Evolutionary conservation across 2,113 vertebrate species (phyloP).

Genomic region (Lucifuga dentata): DNA sequence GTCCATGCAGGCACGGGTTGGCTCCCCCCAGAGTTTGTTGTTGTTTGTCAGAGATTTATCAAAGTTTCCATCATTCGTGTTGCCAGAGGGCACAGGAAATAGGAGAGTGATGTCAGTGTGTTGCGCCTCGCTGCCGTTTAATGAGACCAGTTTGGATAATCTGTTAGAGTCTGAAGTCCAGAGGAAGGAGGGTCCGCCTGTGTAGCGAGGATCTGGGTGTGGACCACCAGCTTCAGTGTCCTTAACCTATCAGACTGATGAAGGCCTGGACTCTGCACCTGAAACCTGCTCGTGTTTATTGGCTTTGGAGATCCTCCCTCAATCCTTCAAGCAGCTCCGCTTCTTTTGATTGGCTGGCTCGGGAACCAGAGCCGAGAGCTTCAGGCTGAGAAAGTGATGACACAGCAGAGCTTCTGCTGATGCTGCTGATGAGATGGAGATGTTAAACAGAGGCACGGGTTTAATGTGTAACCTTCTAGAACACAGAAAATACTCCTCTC

Average conservation of each 20-base stretch:
- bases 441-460: conserved; percentile 21
- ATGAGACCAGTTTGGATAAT: conserved; percentile 23
- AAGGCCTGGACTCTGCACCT: conserved; percentile 61
- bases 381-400: conserved; percentile 66
- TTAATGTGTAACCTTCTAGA: too few relatives aligned
- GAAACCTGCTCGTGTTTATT: conserved; percentile 64
- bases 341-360: conserved; percentile 56
- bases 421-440: conserved; percentile 24
- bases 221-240: conserved; percentile 46
- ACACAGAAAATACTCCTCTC: too few relatives aligned
- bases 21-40: conserved; percentile 17
- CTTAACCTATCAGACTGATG: conserved; percentile 64
- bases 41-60: conserved; percentile 47
- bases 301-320: conserved; percentile 66
- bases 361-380: conserved; percentile 57
- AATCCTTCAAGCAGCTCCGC: conserved; percentile 71
- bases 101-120: conserved; percentile 46
- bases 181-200: conserved; percentile 23
- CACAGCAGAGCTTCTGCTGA: conserved; percentile 50
- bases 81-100: conserved; percentile 38
- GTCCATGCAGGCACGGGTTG: too few relatives aligned
- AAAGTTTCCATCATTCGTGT: conserved; percentile 30
- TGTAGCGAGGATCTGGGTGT: conserved; percentile 49
- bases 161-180: conserved; percentile 18
- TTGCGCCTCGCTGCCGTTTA: conserved; percentile 19